Conservation (phyloP, 2,888 invertebrate species). For the Machimus rusticus region DNA sequence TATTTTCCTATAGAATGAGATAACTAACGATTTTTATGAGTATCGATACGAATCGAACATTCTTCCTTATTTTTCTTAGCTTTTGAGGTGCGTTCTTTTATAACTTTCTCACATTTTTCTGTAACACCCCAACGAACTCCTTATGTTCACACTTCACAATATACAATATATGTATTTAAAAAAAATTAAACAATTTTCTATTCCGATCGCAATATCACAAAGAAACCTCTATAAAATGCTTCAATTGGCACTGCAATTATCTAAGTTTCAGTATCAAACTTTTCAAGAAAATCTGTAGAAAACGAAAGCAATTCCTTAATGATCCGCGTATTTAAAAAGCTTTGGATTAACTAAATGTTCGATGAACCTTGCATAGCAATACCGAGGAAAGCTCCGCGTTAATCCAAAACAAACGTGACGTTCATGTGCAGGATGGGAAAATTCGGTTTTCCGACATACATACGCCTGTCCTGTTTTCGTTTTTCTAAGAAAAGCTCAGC, state of each 20-base stretch:
- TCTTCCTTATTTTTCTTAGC: neutral
- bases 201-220: neutral
- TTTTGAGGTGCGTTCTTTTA: neutral
- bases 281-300: neutral
- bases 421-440: neutral
- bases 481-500: neutral
- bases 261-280: neutral
- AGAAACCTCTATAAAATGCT: neutral
- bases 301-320: neutral
- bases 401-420: slow-evolving; percentile 1
- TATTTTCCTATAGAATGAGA: neutral
- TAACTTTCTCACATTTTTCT: neutral
- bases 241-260: neutral
- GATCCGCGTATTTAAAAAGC: slow-evolving; percentile 2
- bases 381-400: neutral
- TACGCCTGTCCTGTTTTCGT: neutral
- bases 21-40: neutral
- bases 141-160: neutral
- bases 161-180: neutral
- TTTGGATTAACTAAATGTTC: neutral
- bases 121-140: neutral
- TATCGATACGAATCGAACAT: neutral
- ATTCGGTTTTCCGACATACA: neutral
- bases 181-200: neutral
- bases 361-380: neutral